Evolutionary conservation across 2,888 invertebrate species (phyloP).

Genomic region (Xestoiulus laeticollis): DNA sequence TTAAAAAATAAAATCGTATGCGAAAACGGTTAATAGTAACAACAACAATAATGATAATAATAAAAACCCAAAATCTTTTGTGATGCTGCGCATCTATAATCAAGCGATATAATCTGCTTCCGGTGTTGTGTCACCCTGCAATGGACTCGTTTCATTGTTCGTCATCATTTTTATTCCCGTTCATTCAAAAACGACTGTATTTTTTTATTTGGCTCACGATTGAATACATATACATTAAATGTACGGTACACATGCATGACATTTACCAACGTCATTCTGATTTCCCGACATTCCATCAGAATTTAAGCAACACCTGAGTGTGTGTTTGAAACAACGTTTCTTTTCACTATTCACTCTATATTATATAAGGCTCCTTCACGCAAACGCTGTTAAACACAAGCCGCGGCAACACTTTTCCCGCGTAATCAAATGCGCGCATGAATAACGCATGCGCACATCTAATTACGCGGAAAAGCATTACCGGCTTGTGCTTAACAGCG

Average conservation of each 20-base stretch:
- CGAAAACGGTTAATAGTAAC: not conserved
- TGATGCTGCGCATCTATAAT: slow-evolving; percentile 10
- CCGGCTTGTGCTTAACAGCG: no score
- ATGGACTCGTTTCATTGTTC: not conserved
- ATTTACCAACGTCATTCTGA: not conserved
- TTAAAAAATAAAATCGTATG: not conserved
- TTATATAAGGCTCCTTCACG: no score
- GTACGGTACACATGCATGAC: not conserved
- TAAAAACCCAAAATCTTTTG: not conserved
- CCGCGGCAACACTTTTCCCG: no score
- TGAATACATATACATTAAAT: not conserved
- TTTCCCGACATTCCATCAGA: not conserved
- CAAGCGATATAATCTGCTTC: slow-evolving; percentile 1
- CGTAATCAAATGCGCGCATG: no score
- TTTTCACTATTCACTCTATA: no score
- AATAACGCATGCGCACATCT: no score
- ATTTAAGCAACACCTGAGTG: no score
- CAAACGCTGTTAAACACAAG: no score
- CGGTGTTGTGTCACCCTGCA: not conserved
- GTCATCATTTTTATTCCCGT: not conserved
- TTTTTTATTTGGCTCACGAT: not conserved
- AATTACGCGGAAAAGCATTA: no score
- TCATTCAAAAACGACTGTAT: not conserved
- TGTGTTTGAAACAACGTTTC: no score
- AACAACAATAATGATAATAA: not conserved